Conservation (phyloP, 2,113 vertebrate species). For the Pluvianellus socialis region DNA sequence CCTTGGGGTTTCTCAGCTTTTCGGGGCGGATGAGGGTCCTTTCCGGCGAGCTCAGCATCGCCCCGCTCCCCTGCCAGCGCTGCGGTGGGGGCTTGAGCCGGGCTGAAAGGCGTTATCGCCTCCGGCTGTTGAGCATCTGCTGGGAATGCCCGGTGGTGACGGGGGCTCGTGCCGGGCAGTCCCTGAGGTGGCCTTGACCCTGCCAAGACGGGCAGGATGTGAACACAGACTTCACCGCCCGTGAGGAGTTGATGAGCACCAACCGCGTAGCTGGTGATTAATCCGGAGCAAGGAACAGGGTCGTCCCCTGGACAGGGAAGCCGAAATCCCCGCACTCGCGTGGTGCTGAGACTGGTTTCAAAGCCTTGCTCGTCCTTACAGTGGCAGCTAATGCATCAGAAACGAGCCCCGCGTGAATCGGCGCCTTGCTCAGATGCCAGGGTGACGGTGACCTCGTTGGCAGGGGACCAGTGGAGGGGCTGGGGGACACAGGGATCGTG, state of each 20-base stretch:
- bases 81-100: fast-evolving
- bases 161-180: fast-evolving
- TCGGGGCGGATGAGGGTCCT: not conserved
- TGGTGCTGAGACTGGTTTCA: fast-evolving
- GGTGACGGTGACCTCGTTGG: not conserved
- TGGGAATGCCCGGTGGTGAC: fast-evolving
- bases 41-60: not conserved
- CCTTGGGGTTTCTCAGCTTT: not conserved
- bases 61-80: not conserved
- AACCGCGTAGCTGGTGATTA: fast-evolving
- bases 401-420: fast-evolving
- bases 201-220: fast-evolving
- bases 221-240: fast-evolving
- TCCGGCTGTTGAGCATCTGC: not conserved
- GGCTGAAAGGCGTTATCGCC: not conserved
- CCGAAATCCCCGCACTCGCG: fast-evolving
- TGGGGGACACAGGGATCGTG: fast-evolving
- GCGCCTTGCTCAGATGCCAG: fast-evolving
- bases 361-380: fast-evolving
- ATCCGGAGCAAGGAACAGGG: not conserved
- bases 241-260: fast-evolving
- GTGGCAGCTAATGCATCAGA: fast-evolving
- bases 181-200: fast-evolving
- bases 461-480: not conserved
- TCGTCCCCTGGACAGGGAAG: not conserved